phyloP scores from a whole-genome alignment of 2,113 vertebrate genomes.

The Python bivittatus region DNA sequence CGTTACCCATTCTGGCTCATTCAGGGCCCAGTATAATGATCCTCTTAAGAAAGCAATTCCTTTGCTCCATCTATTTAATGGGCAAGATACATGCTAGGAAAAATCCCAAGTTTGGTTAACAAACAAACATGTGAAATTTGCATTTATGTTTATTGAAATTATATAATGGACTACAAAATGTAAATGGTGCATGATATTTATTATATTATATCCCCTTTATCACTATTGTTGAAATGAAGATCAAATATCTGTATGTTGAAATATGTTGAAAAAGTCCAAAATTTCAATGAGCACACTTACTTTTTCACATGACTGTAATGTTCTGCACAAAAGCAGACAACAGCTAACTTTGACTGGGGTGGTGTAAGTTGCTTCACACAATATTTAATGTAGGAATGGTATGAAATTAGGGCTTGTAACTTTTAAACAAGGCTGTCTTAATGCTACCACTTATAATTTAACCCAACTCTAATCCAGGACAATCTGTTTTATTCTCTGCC shows the following conservation, averaged over 20 bases:
- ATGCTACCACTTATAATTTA: background rate
- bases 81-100: background rate
- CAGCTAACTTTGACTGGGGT: background rate
- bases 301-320: background rate
- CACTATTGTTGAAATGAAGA: too few species aligned
- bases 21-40: background rate
- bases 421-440: background rate
- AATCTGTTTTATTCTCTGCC: background rate
- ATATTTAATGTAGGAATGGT: background rate
- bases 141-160: background rate
- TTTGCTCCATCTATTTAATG: background rate
- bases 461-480: background rate
- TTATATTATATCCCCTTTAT: background rate
- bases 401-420: background rate
- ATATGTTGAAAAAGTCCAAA: too few species aligned
- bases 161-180: background rate
- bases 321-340: background rate
- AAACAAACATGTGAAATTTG: background rate
- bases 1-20: background rate
- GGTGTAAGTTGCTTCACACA: background rate
- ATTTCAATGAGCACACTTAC: too few species aligned
- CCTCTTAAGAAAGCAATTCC: background rate
- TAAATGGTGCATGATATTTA: background rate
- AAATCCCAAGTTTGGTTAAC: background rate
- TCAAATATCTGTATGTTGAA: too few species aligned